Base-by-base conservation (phyloP, 1,140 invertebrate species). In the Eumeta japonica region DNA sequence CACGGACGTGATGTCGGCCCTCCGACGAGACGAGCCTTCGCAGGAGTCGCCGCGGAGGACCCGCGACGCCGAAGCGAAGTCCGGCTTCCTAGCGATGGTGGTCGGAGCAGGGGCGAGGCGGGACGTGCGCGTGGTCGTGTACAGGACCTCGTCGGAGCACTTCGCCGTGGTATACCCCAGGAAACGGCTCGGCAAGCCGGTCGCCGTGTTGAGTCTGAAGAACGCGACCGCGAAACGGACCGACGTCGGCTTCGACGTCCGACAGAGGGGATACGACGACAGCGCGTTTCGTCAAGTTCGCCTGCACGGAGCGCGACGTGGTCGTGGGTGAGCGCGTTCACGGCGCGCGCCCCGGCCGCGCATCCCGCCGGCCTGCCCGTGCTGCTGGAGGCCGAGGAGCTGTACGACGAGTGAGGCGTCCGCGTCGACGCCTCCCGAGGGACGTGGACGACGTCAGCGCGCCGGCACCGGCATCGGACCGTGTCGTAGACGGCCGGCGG, bases 151-250 rank as follows among this genome's bases (percentile, higher is more conserved):
- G 17, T 60, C 82, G 37, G 83, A 84, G 48, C 83, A 85, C 48
- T 85, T 85, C 52, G 82, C 82, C 0, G 82, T 83, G 0, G 78
- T 84, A 16, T 84, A 83, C 40, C 83, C 83, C 2, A 80, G 82
- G 53, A 83, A 83, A 53, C 80, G 82, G 45, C 66, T 83, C 1
- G 79, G 80, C 39, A 79, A 81, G 41, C 79, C 83, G 0, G 58
- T 83, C 10, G 81, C 81, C 0, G 82, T 84, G 2, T 60, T 85
- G 7, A 85, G 84, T 50, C 52, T 85, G 30, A 66, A 77, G 35
- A 83, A 83, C 48, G 83, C 81, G 2, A 61, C 57, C 3, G 72
- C 82, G 3, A 79, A 83, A 33, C 71, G 77, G 10, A 62, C 68
- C 0, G 75, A 79, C 15, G 46, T 52, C 18, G 80, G 81, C 0